Evolutionary conservation across 2,797 vertebrate genomes (phyloP).

Genomic region (Amblyraja radiata): DNA sequence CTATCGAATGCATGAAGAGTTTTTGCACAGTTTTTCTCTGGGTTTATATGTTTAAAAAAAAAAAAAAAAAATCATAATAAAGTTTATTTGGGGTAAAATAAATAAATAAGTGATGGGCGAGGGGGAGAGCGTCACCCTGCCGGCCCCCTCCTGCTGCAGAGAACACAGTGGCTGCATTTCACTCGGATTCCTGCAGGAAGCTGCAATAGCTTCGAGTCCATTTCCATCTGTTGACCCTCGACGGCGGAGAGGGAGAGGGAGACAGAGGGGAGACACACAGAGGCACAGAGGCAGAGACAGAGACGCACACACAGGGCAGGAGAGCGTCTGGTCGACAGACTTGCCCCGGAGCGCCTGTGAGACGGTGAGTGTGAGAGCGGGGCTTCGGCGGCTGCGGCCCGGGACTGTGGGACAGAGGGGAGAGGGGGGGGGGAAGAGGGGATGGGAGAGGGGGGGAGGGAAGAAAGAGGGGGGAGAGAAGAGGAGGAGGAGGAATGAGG

Average conservation of each 20-base stretch:
- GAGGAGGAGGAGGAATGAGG: no score
- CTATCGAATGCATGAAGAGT: no score
- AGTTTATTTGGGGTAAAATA: no score
- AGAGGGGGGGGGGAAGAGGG: not conserved
- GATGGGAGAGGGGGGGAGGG: not conserved
- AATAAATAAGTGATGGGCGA: no score
- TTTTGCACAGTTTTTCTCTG: no score
- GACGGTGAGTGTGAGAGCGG: not conserved
- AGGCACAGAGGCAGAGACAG: no score
- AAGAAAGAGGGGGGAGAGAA: not conserved
- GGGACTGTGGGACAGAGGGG: not conserved
- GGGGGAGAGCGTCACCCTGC: no score
- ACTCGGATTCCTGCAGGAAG: slow-evolving; percentile 47
- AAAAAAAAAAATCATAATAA: no score
- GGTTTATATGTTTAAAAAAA: no score
- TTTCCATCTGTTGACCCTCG: slow-evolving; percentile 33
- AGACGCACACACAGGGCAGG: not conserved
- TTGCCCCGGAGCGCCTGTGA: not conserved
- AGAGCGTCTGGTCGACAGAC: not conserved
- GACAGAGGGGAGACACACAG: no score
- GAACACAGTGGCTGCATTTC: slow-evolving; percentile 40
- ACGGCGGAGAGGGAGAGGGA: not conserved
- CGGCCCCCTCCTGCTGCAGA: no score
- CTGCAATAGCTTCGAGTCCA: slow-evolving; percentile 40
- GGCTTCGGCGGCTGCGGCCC: not conserved